phyloP scores from a whole-genome alignment of 2,113 vertebrate species.

The Oryzias curvinotus region DNA sequence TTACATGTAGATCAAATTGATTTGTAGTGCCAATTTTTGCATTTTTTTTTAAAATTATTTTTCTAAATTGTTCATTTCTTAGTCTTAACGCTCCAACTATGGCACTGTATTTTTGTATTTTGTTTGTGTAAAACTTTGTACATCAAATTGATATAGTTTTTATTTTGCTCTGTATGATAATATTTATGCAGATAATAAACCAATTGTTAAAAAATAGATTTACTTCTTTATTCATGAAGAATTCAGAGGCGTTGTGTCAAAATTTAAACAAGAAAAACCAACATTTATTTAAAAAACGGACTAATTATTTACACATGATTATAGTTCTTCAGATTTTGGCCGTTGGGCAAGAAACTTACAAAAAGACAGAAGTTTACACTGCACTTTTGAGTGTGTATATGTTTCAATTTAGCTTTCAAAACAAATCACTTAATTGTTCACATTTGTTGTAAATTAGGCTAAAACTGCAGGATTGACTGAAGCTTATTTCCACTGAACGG shows the following conservation, averaged over 20 bases:
- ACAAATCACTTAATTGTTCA: no score
- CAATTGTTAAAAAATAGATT: background rate
- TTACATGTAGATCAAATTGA: no score
- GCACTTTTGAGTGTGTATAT: no score
- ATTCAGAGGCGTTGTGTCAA: background rate
- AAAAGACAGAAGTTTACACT: no score
- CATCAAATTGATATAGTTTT: conserved; percentile 24
- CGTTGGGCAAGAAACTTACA: no score
- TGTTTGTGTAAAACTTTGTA: conserved; percentile 46
- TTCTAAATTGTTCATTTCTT: conserved; percentile 15
- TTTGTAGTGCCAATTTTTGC: conserved; percentile 11
- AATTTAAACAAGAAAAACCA: background rate
- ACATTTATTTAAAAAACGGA: no score
- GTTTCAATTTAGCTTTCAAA: no score
- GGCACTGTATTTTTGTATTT: conserved; percentile 3
- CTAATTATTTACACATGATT: no score
- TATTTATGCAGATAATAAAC: conserved; percentile 63
- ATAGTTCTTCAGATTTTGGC: no score
- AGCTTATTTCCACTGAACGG: no score
- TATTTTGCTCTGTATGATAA: conserved; percentile 43
- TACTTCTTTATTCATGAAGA: background rate
- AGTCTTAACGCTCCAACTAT: background rate
- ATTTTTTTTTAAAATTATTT: conserved; percentile 12
- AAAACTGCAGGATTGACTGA: no score
- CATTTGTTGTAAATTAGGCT: no score